Evolutionary conservation across 2,888 invertebrate species (phyloP).

Genomic region (Drosophila mayaguana): DNA sequence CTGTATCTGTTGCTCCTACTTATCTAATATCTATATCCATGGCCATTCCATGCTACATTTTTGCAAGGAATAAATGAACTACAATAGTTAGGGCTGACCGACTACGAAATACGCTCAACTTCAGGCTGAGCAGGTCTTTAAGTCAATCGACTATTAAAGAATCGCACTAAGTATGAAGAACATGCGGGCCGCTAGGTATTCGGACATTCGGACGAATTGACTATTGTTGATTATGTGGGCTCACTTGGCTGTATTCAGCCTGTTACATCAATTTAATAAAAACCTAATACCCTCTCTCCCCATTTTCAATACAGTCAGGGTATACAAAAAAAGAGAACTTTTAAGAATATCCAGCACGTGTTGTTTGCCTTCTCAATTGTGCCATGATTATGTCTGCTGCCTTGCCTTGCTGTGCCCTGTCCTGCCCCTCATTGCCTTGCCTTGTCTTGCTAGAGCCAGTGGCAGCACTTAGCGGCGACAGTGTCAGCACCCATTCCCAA

Average conservation of each 20-base stretch:
- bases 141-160: neutral
- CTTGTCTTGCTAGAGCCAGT: neutral
- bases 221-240: neutral
- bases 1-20: conserved; percentile 57
- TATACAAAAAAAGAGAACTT: conserved; percentile 9
- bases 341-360: conserved; percentile 60
- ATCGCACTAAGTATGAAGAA: neutral
- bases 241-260: neutral
- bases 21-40: conserved; percentile 55
- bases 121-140: neutral
- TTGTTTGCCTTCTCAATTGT: conserved; percentile 75
- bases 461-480: conserved; percentile 43
- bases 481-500: conserved; percentile 19
- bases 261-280: neutral
- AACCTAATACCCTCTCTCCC: neutral
- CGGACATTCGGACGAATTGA: neutral
- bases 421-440: conserved; percentile 1
- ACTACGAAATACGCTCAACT: neutral
- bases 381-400: conserved; percentile 61
- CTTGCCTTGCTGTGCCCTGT: neutral
- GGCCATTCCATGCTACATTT: conserved; percentile 14
- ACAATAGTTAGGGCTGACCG: neutral
- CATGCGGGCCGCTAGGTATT: neutral
- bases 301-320: neutral
- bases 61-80: neutral